Percentiles rank a stretch among this genome's conserved stretches.
These are phyloP conservation scores for Dryobates pubescens DNA, from an alignment of 2,797 vertebrate genomes.

Conservation along the genomic window DNA sequence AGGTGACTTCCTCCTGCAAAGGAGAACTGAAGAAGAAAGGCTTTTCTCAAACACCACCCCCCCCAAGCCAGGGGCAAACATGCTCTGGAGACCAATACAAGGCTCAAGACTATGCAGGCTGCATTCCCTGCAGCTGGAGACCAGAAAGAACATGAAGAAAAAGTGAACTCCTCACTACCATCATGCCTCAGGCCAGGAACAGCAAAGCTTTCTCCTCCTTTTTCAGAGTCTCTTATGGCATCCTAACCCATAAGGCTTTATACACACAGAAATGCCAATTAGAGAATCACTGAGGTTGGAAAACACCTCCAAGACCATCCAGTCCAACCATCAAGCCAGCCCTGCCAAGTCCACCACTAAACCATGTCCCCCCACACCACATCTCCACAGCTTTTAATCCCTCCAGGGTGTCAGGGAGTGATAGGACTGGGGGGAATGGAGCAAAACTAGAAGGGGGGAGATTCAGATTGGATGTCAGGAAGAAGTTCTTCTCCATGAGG, in stretches of 20 bases:
- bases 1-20: neutral
- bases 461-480: no score
- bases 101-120: neutral
- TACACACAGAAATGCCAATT: neutral
- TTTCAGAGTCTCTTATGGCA: neutral
- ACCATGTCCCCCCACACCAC: no score
- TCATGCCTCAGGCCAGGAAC: neutral
- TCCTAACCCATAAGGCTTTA: neutral
- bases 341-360: no score
- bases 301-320: no score
- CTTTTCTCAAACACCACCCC: neutral
- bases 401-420: no score
- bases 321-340: no score
- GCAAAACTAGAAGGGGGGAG: no score
- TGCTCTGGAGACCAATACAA: neutral
- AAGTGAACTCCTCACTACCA: neutral
- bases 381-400: no score
- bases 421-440: no score
- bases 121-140: slow-evolving; percentile 9
- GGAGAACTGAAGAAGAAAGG: neutral
- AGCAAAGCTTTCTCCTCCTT: neutral
- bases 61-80: neutral
- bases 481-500: no score
- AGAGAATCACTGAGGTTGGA: no score
- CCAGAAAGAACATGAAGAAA: neutral